Evolutionary conservation across 2,797 vertebrate genomes (phyloP).

Genomic region (Brachyalestes nurse): DNA sequence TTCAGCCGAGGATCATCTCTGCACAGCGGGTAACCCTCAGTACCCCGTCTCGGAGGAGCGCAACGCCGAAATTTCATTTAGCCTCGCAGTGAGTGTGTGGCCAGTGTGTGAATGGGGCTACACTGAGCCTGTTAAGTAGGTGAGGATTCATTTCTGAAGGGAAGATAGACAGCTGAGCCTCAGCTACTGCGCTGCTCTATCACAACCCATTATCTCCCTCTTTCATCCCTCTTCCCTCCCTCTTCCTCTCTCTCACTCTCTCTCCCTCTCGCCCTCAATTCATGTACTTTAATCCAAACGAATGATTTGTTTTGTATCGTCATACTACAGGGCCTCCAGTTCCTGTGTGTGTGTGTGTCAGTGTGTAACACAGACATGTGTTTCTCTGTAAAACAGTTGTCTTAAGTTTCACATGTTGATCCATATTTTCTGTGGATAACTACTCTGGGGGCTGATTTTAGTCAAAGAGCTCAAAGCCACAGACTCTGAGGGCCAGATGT

Average conservation of each 20-base stretch:
- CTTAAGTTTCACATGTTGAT: too few relatives aligned
- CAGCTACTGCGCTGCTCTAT: background rate
- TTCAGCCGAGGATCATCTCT: background rate
- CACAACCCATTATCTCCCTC: slow-evolving; percentile 22
- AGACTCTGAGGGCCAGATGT: too few relatives aligned
- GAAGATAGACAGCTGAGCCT: slow-evolving; percentile 30
- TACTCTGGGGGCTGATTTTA: too few relatives aligned
- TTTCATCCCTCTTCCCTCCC: slow-evolving; percentile 15
- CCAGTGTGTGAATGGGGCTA: slow-evolving; percentile 35
- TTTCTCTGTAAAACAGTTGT: too few relatives aligned
- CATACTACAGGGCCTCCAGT: background rate
- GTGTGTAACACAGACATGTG: background rate
- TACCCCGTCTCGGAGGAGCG: slow-evolving; percentile 31
- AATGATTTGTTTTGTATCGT: background rate
- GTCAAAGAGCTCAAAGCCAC: too few relatives aligned
- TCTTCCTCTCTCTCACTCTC: slow-evolving; percentile 16
- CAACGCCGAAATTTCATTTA: slow-evolving; percentile 39
- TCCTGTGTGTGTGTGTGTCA: background rate
- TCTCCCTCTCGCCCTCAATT: slow-evolving; percentile 45
- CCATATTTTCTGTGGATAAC: too few relatives aligned
- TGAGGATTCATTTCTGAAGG: slow-evolving; percentile 48
- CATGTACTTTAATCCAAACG: slow-evolving; percentile 29
- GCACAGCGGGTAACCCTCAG: slow-evolving; percentile 14
- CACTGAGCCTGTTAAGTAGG: slow-evolving; percentile 42
- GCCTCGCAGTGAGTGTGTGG: slow-evolving; percentile 11